A percentile compares a stretch with the other conserved stretches of the same genome.
phyloP scores from a whole-genome alignment of 2,113 vertebrate species.

The Bufo gargarizans region DNA sequence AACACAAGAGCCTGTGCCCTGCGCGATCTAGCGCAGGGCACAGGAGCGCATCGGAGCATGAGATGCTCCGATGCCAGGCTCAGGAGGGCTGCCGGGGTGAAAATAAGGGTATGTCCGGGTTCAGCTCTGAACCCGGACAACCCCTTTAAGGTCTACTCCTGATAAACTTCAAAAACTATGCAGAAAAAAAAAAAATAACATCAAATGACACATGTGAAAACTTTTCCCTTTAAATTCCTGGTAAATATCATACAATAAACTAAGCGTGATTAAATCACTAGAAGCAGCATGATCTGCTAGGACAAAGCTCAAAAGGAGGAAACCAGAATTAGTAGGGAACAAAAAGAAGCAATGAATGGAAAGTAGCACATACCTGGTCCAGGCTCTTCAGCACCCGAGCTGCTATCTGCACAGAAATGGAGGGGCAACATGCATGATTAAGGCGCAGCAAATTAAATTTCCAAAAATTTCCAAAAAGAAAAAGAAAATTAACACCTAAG shows the following conservation, averaged over 20 bases:
- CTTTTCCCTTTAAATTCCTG: background rate
- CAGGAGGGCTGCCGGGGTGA: too few relatives aligned
- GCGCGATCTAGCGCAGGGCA: too few relatives aligned
- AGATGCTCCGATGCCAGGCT: too few relatives aligned
- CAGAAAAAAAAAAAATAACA: too few relatives aligned
- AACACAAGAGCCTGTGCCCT: too few relatives aligned
- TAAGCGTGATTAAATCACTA: background rate
- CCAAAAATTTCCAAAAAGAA: constrained; percentile 49
- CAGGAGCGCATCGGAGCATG: too few relatives aligned
- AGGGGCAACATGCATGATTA: constrained; percentile 92
- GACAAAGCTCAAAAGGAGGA: background rate
- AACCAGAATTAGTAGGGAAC: background rate
- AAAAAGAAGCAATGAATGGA: constrained; percentile 66
- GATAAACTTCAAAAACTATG: too few relatives aligned
- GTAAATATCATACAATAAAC: background rate
- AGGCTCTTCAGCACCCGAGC: constrained; percentile 84
- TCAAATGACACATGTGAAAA: too few relatives aligned
- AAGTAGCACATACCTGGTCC: constrained; percentile 89
- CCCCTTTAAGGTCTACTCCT: too few relatives aligned
- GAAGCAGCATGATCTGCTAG: background rate
- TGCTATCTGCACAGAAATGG: constrained; percentile 93
- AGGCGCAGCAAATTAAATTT: constrained; percentile 74
- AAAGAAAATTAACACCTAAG: constrained; percentile 22
- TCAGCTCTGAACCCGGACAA: too few relatives aligned
- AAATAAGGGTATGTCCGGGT: too few relatives aligned